Evolutionary conservation across 2,797 vertebrate species (phyloP), one percentile per base, ranked within the genome.

Genomic region (Molossus molossus): DNA sequence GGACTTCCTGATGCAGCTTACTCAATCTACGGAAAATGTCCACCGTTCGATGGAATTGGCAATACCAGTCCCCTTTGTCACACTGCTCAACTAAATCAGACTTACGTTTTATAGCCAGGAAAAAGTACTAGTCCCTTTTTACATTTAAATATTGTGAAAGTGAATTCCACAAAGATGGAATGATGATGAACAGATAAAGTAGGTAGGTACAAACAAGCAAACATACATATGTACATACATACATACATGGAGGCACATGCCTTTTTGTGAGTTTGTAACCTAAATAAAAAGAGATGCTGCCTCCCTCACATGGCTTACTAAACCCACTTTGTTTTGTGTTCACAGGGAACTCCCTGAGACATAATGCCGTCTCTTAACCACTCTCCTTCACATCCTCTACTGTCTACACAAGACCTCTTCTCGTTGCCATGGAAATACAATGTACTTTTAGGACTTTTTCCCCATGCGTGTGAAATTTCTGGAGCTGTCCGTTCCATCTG

Each of bases 351-450:
- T 45, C 25, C 50, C 55, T 58, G 29, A 84, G 48, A 81, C 48
- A 48, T 57, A 64, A 80, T n/a, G 9, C 53, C 12, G 73, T 89
- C 18, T 76, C 27, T 81, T 77, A 84, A 62, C 62, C 29, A 86
- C 3, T 55, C 15, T 91, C 9, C 29, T 91, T 96, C 33, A 65
- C 4, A 13, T 10, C 76, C 5, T 21, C 21, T 17, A 64, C 23
- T 57, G 40, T 13, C 27, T 27, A 60, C 14, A 50, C 5, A 27
- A 58, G 40, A 29, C 18, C 57, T 55, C 29, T 50, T 21, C 20
- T 48, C 62, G 69, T 65, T 87, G 87, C 45, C 50, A 82, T 77
- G 37, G 79, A 96, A 96, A 85, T 10, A 58, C 53, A 48, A 45
- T 40, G 15, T 48, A 60, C 45, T n/a, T 83, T 84, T 29, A 93